Conservation (phyloP, 2,797 vertebrate species). For the Rhinella marina region DNA sequence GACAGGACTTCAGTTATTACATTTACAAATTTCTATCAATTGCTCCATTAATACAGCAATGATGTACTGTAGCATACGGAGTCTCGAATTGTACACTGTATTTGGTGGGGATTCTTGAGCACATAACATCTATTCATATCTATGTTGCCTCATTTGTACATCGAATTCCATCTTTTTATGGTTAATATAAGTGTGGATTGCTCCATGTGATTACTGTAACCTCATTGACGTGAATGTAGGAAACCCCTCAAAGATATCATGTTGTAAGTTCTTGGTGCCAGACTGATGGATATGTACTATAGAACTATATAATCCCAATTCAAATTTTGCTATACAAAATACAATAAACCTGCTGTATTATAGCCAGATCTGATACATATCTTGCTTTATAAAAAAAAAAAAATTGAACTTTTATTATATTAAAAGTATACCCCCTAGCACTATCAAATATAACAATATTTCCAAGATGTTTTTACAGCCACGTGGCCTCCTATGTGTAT, state of each 20-base stretch:
- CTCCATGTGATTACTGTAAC: background rate
- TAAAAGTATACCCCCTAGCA: background rate
- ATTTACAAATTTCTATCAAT: background rate
- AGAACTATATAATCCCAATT: no score
- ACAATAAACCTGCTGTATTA: background rate
- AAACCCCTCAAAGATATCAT: background rate
- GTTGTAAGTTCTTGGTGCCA: background rate
- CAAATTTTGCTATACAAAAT: no score
- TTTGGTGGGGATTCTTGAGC: background rate
- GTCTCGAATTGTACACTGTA: background rate
- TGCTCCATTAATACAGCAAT: background rate
- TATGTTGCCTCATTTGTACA: background rate
- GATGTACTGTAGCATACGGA: background rate
- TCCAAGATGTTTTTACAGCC: background rate
- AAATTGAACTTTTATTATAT: background rate
- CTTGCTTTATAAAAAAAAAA: no score
- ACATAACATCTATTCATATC: background rate
- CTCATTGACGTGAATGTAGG: no score
- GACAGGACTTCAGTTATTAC: background rate
- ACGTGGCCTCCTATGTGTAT: background rate
- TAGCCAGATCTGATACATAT: background rate
- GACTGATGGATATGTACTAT: background rate
- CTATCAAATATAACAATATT: background rate
- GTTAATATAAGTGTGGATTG: constrained; percentile 1
- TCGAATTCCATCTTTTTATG: background rate